Percentiles rank a stretch among this genome's conserved stretches.
These are phyloP conservation scores for Sialia sialis DNA, from an alignment of 2,113 vertebrate genomes.

Conservation along the genomic window DNA sequence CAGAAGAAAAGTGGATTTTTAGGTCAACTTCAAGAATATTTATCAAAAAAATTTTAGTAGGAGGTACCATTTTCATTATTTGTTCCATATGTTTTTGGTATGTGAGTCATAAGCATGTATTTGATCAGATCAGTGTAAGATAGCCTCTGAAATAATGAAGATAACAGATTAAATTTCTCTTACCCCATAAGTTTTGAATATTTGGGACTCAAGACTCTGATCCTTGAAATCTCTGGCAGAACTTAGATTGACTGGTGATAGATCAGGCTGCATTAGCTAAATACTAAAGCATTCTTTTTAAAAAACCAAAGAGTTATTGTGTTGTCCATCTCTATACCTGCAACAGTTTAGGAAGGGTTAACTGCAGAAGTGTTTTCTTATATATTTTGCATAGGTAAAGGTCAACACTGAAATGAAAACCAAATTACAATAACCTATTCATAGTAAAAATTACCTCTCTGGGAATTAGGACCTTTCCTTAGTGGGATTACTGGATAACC, in stretches of 20 bases:
- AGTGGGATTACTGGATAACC: neutral
- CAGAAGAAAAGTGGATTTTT: neutral
- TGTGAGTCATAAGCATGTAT: neutral
- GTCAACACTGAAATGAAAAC: neutral
- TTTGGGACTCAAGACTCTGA: neutral
- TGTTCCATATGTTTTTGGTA: fast-evolving
- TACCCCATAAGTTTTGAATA: neutral
- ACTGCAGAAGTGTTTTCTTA: neutral
- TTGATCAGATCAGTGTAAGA: neutral
- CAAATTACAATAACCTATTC: neutral
- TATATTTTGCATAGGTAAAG: neutral
- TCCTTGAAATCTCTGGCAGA: neutral
- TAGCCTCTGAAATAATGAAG: neutral
- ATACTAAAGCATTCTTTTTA: neutral
- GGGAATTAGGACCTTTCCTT: neutral
- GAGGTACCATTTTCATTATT: neutral
- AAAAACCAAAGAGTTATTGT: neutral
- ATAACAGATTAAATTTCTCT: neutral
- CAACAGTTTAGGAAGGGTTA: neutral
- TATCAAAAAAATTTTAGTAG: neutral
- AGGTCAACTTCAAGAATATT: neutral
- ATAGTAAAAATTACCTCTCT: neutral
- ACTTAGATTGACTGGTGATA: neutral
- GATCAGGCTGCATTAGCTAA: neutral
- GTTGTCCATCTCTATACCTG: neutral